Evolutionary conservation across 2,888 invertebrate genomes (phyloP).

Genomic region (Drosophila paranaensis): DNA sequence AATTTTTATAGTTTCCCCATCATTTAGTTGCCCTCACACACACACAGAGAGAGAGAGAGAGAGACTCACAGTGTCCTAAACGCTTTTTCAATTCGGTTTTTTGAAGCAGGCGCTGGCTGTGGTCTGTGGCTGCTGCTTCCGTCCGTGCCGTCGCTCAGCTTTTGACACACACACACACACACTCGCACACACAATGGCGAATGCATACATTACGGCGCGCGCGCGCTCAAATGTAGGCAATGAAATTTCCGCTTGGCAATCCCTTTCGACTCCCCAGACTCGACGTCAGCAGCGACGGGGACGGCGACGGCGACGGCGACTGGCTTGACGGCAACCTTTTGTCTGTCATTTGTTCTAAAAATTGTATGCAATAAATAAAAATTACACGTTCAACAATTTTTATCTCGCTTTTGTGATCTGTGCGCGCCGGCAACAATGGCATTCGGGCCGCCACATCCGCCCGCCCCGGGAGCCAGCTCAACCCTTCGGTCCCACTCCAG

Average conservation of each 20-base stretch:
- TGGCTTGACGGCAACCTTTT: conserved; percentile 54
- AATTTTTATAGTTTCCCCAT: conserved; percentile 80
- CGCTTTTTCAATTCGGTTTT: conserved; percentile 74
- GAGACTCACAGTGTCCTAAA: conserved; percentile 41
- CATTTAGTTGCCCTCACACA: conserved; percentile 61
- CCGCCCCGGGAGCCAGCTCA: not conserved
- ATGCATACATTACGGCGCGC: conserved; percentile 55
- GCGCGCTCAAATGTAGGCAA: conserved; percentile 65
- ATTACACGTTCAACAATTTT: conserved; percentile 77
- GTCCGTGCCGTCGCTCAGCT: conserved; percentile 47
- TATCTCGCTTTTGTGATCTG: conserved; percentile 70
- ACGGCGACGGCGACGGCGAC: conserved; percentile 15
- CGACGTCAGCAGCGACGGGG: not conserved
- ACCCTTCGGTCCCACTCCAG: no score
- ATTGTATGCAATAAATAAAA: conserved; percentile 81
- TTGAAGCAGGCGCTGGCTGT: conserved; percentile 13
- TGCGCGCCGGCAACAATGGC: conserved; percentile 50
- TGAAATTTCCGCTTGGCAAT: conserved; percentile 58
- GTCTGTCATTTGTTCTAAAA: conserved; percentile 80
- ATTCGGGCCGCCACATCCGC: conserved; percentile 25
- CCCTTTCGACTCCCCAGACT: conserved; percentile 23
- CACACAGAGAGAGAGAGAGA: not conserved
- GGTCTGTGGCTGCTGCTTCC: conserved; percentile 54
- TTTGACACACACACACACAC: conserved; percentile 24
- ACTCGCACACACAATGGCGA: conserved; percentile 16